Conservation (phyloP, 2,888 invertebrate genomes). For the Rotaria sp. region DNA sequence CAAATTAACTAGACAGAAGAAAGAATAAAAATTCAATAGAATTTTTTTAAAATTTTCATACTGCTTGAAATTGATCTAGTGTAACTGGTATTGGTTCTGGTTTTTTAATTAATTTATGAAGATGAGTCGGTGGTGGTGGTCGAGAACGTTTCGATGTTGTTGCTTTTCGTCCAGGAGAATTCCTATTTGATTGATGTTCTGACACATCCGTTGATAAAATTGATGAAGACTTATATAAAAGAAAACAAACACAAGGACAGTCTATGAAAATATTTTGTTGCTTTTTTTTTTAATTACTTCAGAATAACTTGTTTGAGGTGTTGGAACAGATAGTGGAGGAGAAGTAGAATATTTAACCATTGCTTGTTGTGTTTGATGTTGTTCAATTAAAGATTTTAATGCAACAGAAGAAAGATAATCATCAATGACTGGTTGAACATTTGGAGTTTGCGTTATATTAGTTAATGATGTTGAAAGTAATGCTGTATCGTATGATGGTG, state of each 20-base stretch:
- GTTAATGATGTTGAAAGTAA: background rate
- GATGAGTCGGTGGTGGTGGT: background rate
- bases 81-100: conserved; percentile 25
- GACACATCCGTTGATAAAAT: background rate
- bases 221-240: background rate
- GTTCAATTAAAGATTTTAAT: background rate
- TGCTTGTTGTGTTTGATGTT: background rate
- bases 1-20: background rate
- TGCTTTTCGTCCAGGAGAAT: background rate
- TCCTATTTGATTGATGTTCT: background rate
- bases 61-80: conserved; percentile 20
- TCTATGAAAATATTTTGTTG: background rate
- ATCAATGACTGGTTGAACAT: background rate
- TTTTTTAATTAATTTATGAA: conserved; percentile 7
- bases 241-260: background rate
- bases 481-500: background rate
- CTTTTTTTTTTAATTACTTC: background rate
- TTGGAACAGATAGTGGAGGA: background rate
- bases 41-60: background rate
- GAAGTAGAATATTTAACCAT: background rate
- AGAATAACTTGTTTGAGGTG: background rate
- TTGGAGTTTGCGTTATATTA: background rate
- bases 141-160: background rate
- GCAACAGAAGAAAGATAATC: background rate
- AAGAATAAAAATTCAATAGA: background rate